Evolutionary conservation across 2,113 vertebrate genomes (phyloP).

Genomic region (Coturnix japonica): DNA sequence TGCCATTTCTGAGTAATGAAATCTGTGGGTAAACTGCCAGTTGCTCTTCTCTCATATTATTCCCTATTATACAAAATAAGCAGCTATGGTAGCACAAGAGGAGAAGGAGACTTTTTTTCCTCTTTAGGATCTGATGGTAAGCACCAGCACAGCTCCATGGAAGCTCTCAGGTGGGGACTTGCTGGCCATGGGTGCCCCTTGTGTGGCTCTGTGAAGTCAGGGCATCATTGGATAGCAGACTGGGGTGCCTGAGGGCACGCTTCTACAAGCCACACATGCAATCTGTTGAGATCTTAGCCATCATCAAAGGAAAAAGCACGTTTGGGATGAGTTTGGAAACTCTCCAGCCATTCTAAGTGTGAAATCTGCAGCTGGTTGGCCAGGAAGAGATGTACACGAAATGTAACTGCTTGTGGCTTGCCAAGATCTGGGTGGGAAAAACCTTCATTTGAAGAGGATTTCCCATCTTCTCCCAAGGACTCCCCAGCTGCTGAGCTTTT

Average conservation of each 20-base stretch:
- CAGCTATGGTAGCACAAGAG: not conserved
- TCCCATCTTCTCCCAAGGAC: not conserved
- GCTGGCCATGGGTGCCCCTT: too few species aligned
- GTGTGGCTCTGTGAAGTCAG: not conserved
- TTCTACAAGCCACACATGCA: not conserved
- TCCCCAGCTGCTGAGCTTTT: not conserved
- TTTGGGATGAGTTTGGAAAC: not conserved
- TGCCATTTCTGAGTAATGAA: not conserved
- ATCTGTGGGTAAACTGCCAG: not conserved
- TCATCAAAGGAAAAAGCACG: not conserved
- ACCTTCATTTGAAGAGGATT: not conserved
- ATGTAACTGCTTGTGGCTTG: not conserved
- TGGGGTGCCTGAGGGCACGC: not conserved
- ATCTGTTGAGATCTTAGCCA: not conserved
- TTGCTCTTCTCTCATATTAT: not conserved
- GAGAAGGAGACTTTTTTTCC: not conserved
- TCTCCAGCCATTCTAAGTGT: not conserved
- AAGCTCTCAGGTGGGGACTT: not conserved
- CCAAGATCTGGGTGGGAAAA: slow-evolving; percentile 1
- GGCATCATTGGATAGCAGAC: not conserved
- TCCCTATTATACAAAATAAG: not conserved
- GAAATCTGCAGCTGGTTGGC: not conserved
- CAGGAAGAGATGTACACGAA: not conserved
- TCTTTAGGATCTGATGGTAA: not conserved
- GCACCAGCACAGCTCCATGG: not conserved